Conservation (phyloP, 1,140 invertebrate genomes). For the Euschistus heros region DNA sequence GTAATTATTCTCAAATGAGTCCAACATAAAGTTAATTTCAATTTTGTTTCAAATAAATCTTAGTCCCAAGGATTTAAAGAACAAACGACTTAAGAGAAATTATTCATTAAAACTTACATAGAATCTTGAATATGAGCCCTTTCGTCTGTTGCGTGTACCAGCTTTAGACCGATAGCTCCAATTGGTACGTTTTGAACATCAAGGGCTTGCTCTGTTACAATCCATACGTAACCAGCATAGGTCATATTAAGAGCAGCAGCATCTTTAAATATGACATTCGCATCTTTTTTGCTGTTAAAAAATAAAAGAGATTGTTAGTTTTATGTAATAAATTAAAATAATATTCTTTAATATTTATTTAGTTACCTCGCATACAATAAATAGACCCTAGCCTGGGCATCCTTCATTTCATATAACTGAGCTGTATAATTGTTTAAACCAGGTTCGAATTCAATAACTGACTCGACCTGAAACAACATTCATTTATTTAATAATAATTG, state of each 20-base stretch:
- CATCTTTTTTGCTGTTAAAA: constrained; percentile 67
- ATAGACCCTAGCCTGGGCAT: constrained; percentile 78
- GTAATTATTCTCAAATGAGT: too few species aligned
- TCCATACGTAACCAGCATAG: constrained; percentile 86
- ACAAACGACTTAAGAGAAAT: too few species aligned
- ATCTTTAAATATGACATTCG: constrained; percentile 80
- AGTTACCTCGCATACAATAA: constrained; percentile 85
- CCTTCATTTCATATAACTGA: constrained; percentile 67
- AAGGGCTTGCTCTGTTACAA: constrained; percentile 89
- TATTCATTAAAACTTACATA: constrained; percentile 52
- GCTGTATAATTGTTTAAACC: constrained; percentile 68
- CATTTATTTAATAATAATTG: too few species aligned
- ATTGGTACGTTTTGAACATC: constrained; percentile 73
- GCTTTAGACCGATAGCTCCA: constrained; percentile 73
- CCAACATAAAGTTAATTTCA: too few species aligned
- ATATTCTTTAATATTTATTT: neutral
- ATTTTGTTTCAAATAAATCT: too few species aligned
- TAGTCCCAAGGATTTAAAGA: too few species aligned
- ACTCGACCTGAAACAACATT: constrained; percentile 53
- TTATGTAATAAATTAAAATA: too few species aligned
- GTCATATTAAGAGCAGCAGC: constrained; percentile 81
- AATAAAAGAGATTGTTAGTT: neutral
- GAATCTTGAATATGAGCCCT: constrained; percentile 78
- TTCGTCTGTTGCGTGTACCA: constrained; percentile 83
- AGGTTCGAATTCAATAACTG: constrained; percentile 81